Conservation (phyloP, 2,888 invertebrate species). For the Parnassius mnemosyne region DNA sequence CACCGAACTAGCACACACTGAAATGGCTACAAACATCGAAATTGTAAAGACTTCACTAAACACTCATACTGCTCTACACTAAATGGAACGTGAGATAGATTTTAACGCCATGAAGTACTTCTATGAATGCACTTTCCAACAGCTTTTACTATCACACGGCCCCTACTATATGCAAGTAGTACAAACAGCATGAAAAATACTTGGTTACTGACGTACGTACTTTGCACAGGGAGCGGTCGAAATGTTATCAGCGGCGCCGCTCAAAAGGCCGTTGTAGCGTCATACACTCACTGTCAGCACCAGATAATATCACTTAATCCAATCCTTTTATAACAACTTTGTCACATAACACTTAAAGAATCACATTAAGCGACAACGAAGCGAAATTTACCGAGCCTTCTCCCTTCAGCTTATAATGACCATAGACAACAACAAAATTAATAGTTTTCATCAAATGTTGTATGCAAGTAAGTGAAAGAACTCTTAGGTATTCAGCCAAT, state of each 20-base stretch:
- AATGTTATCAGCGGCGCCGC: constrained; percentile 58
- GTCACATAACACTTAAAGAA: constrained; percentile 63
- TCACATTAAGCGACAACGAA: constrained; percentile 74
- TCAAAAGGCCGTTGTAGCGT: constrained; percentile 41
- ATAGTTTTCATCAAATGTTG: no score
- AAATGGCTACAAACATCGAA: constrained; percentile 73
- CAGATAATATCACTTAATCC: constrained; percentile 57
- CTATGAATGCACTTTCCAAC: constrained; percentile 76
- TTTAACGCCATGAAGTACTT: constrained; percentile 68
- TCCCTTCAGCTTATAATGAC: constrained; percentile 69
- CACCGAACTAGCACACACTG: constrained; percentile 61
- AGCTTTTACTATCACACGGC: constrained; percentile 76
- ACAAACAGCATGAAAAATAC: constrained; percentile 77
- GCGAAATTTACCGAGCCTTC: constrained; percentile 64
- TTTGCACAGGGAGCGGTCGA: constrained; percentile 76
- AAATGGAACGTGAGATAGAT: constrained; percentile 71
- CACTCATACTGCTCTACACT: constrained; percentile 52
- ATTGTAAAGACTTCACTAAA: constrained; percentile 55
- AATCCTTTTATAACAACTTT: constrained; percentile 54
- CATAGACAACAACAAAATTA: constrained; percentile 53
- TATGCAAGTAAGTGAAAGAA: no score
- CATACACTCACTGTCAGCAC: constrained; percentile 53
- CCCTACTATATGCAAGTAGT: constrained; percentile 70
- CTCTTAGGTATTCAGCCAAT: no score
- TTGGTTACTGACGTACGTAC: constrained; percentile 73